A percentile compares a stretch with the other conserved stretches of the same genome.
These are phyloP conservation scores for Drosophila teissieri DNA, from an alignment of 1,140 invertebrate genomes.

Conservation along the genomic window DNA sequence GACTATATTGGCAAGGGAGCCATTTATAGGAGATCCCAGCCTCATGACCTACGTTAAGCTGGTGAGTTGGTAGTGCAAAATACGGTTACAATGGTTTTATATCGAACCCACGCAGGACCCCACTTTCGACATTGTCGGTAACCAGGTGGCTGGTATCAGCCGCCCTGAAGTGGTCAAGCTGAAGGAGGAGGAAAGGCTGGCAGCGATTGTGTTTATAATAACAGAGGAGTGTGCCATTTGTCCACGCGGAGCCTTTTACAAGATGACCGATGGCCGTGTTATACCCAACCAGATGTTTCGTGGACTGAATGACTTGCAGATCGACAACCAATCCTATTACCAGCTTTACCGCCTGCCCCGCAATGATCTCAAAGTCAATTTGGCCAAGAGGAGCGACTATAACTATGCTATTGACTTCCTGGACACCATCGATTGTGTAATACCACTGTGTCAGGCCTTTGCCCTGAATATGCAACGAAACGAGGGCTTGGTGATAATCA, in stretches of 20 bases:
- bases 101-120: constrained; percentile 60
- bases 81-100: neutral
- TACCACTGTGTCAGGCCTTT: constrained; percentile 68
- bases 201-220: constrained; percentile 89
- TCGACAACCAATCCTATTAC: constrained; percentile 88
- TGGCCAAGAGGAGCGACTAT: constrained; percentile 89
- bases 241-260: constrained; percentile 90
- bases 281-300: constrained; percentile 89
- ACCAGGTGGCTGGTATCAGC: constrained; percentile 85
- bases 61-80: constrained; percentile 41
- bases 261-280: constrained; percentile 87
- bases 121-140: constrained; percentile 81
- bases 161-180: constrained; percentile 86
- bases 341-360: constrained; percentile 88
- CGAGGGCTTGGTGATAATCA: constrained; percentile 87
- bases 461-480: constrained; percentile 86
- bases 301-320: constrained; percentile 87
- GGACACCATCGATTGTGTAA: constrained; percentile 87
- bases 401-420: constrained; percentile 92
- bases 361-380: constrained; percentile 90
- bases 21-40: constrained; percentile 87
- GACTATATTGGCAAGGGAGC: constrained; percentile 85
- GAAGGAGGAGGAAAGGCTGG: constrained; percentile 91
- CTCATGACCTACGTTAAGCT: constrained; percentile 85
- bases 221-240: constrained; percentile 89